These are phyloP conservation scores for Antheraea pernyi DNA, from an alignment of 1,140 invertebrate genomes.

Conservation along the genomic window DNA sequence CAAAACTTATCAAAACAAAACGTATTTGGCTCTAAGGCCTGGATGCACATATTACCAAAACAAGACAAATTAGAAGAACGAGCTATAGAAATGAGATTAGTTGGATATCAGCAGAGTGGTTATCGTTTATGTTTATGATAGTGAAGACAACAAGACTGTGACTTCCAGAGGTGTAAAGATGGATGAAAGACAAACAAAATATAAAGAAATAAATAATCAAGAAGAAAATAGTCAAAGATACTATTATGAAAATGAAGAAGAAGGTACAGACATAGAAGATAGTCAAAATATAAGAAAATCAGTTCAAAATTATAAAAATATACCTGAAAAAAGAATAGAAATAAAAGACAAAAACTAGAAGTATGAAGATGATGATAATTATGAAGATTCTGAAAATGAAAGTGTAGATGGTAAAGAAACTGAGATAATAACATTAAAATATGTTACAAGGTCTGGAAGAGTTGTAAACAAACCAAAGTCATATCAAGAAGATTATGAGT, in stretches of 20 bases:
- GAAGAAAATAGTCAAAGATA: no score
- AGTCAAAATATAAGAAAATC: background rate
- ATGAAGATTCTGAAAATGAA: no score
- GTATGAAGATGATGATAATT: no score
- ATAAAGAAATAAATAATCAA: no score
- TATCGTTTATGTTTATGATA: slow-evolving; percentile 10
- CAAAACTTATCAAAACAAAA: slow-evolving; percentile 7
- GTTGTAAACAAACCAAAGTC: no score
- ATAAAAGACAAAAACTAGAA: no score
- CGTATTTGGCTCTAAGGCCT: no score
- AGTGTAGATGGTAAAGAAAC: no score
- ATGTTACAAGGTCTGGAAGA: no score
- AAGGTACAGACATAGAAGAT: background rate
- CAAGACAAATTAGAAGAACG: background rate
- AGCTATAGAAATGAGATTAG: slow-evolving; percentile 10
- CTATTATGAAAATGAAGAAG: background rate
- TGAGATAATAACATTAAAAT: no score
- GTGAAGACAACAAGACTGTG: background rate
- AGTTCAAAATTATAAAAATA: background rate
- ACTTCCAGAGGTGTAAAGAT: slow-evolving; percentile 2
- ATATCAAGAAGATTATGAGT: no score
- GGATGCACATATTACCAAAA: slow-evolving; percentile 6
- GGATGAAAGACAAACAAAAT: slow-evolving; percentile 6
- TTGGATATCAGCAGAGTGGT: slow-evolving; percentile 7
- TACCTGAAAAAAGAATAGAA: no score